These are phyloP conservation scores for Aplodontia rufa DNA, from an alignment of 2,113 vertebrate species.

Conservation along the genomic window DNA sequence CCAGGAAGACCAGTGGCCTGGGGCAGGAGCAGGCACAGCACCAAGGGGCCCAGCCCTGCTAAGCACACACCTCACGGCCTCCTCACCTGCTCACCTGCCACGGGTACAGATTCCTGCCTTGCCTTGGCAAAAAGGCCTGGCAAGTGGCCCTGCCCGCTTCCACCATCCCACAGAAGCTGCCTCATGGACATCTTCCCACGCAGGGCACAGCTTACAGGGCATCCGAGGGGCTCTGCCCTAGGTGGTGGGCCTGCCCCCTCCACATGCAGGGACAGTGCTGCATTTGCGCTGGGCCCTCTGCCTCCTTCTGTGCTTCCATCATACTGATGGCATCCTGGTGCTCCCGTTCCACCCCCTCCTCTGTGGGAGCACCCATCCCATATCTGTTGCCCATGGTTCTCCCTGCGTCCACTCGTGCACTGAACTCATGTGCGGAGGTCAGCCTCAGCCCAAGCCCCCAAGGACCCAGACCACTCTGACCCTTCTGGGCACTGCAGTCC, in stretches of 20 bases:
- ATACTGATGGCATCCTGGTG: accelerated
- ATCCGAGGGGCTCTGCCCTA: not conserved
- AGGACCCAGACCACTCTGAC: not conserved
- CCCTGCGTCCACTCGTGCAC: accelerated
- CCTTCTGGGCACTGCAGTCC: not conserved
- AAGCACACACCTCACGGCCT: not conserved
- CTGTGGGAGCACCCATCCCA: not conserved
- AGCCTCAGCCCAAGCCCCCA: accelerated
- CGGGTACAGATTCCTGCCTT: too few relatives aligned
- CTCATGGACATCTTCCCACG: not conserved
- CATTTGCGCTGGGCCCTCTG: not conserved
- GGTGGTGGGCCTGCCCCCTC: not conserved
- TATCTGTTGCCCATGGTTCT: too few relatives aligned
- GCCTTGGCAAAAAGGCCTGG: not conserved
- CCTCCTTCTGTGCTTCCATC: accelerated
- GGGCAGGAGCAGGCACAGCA: too few relatives aligned
- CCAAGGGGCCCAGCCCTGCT: not conserved
- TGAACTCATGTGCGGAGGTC: not conserved
- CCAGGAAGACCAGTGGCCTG: not conserved
- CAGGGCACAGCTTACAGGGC: not conserved
- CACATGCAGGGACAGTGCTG: accelerated
- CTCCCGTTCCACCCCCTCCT: not conserved
- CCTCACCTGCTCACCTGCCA: too few relatives aligned
- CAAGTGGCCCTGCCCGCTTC: not conserved
- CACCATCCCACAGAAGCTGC: not conserved